These are phyloP conservation scores for Monochamus saltuarius DNA, from an alignment of 1,140 invertebrate species.

Conservation along the genomic window DNA sequence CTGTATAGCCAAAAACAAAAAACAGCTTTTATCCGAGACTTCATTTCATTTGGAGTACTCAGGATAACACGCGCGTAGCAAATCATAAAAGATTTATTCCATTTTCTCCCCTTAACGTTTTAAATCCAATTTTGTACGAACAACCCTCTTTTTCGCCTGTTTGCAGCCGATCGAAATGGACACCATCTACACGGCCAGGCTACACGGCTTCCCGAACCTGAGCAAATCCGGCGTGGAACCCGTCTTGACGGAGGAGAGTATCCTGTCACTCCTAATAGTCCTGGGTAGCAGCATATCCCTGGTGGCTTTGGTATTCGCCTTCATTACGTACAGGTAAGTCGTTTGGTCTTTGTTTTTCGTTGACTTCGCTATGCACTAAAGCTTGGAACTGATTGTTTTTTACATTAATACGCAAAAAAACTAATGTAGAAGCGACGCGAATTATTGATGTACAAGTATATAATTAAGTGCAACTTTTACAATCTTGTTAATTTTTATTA, in stretches of 20 bases:
- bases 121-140: not conserved
- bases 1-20: too few relatives aligned
- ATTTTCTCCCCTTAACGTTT: not conserved
- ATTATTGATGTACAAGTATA: too few relatives aligned
- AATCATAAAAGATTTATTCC: too few relatives aligned
- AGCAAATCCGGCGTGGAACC: slow-evolving; percentile 36
- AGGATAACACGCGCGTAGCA: too few relatives aligned
- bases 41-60: too few relatives aligned
- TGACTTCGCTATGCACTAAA: too few relatives aligned
- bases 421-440: too few relatives aligned
- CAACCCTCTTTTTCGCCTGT: not conserved
- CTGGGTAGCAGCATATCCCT: slow-evolving; percentile 67
- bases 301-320: slow-evolving; percentile 68
- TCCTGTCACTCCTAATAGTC: slow-evolving; percentile 65
- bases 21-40: too few relatives aligned
- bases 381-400: too few relatives aligned
- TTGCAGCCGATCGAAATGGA: slow-evolving; percentile 38
- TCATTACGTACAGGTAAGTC: slow-evolving; percentile 70
- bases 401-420: too few relatives aligned
- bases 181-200: slow-evolving; percentile 44
- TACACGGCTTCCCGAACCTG: slow-evolving; percentile 48
- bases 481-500: too few relatives aligned
- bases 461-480: too few relatives aligned
- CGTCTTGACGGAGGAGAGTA: slow-evolving; percentile 55
- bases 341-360: not conserved